A percentile compares a stretch with the other conserved stretches of the same genome.
These are phyloP conservation scores for Osedax frankpressi DNA, from an alignment of 2,888 invertebrate species.

Conservation along the genomic window DNA sequence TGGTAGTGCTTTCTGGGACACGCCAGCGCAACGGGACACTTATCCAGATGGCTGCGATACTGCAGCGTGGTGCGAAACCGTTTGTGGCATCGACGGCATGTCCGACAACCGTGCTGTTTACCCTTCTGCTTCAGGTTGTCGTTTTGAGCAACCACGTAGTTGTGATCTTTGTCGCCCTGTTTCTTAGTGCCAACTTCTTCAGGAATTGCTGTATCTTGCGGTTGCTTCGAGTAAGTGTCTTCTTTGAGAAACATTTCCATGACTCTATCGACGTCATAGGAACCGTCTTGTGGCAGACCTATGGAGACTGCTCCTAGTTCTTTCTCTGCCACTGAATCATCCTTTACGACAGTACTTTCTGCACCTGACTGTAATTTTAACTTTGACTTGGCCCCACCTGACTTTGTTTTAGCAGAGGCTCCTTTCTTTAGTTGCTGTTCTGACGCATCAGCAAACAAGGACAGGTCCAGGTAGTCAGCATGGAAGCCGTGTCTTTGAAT, in stretches of 20 bases:
- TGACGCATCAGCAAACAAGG: not conserved
- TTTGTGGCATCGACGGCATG: slow-evolving; percentile 6
- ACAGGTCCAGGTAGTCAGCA: slow-evolving; percentile 10
- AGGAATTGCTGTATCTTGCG: slow-evolving; percentile 9
- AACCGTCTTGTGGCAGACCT: not conserved
- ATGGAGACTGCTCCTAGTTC: not conserved
- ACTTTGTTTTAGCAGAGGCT: not conserved
- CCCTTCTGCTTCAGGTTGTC: slow-evolving; percentile 2
- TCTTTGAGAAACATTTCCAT: not conserved
- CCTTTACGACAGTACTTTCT: slow-evolving; percentile 1
- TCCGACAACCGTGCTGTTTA: slow-evolving; percentile 1
- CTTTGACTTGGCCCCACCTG: not conserved
- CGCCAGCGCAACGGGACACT: slow-evolving; percentile 2
- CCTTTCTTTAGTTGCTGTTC: not conserved
- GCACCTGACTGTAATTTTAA: not conserved
- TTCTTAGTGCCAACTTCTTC: slow-evolving; percentile 4
- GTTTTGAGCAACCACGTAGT: slow-evolving; percentile 6
- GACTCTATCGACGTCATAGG: not conserved
- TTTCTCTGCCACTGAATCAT: slow-evolving; percentile 2
- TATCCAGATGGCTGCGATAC: slow-evolving; percentile 9
- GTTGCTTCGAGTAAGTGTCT: not conserved
- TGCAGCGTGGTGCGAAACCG: slow-evolving; percentile 7
- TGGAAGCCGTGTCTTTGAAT: slow-evolving; percentile 1
- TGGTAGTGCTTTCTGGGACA: slow-evolving; percentile 9
- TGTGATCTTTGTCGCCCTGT: slow-evolving; percentile 9